phyloP scores from a whole-genome alignment of 2,888 invertebrate species.

The Nemotelus pantherinus region DNA sequence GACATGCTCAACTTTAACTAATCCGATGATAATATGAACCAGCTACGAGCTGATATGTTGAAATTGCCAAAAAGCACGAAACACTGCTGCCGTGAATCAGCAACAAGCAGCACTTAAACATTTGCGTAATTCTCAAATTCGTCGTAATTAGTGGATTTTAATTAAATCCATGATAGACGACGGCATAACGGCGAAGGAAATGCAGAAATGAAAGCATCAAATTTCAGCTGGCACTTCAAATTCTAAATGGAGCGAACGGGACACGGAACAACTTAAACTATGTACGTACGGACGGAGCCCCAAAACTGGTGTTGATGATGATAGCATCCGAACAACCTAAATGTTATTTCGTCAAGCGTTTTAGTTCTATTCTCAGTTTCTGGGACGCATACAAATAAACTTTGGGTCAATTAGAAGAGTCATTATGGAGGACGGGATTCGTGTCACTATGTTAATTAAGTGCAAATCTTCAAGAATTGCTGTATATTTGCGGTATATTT shows the following conservation, averaged over 20 bases:
- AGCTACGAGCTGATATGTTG: background rate
- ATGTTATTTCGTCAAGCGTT: background rate
- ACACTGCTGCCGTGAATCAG: background rate
- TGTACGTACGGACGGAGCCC: background rate
- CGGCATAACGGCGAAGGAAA: constrained; percentile 7
- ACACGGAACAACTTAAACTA: constrained; percentile 7
- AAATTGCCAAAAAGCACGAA: background rate
- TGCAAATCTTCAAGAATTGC: constrained; percentile 30
- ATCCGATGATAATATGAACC: background rate
- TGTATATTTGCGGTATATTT: too few species aligned
- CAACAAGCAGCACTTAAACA: constrained; percentile 6
- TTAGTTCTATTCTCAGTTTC: background rate
- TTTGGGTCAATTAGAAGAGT: constrained; percentile 29
- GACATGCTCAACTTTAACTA: too few species aligned
- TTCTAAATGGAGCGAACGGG: background rate
- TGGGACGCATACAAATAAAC: constrained; percentile 8
- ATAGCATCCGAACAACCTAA: constrained; percentile 11
- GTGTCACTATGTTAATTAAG: constrained; percentile 31
- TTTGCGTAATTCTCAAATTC: constrained; percentile 1
- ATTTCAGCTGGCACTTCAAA: background rate
- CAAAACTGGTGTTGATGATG: background rate
- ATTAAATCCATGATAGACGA: constrained; percentile 10
- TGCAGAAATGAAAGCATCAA: constrained; percentile 7
- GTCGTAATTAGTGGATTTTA: constrained; percentile 18
- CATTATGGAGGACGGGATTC: background rate